Evolutionary conservation across 2,797 vertebrate genomes (phyloP).

Genomic region (Enteromius anoplus): DNA sequence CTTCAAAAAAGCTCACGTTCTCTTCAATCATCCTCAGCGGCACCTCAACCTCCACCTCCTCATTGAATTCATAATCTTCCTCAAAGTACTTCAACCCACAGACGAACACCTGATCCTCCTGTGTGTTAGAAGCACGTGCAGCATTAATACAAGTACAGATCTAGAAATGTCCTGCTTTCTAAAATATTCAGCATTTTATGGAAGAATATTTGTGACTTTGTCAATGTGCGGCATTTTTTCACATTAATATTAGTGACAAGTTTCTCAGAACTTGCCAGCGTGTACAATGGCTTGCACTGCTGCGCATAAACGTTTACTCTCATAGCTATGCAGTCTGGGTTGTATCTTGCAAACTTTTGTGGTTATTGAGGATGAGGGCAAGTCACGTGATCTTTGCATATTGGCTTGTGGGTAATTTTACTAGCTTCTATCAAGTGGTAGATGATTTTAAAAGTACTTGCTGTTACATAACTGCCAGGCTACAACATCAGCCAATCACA

Average conservation of each 20-base stretch:
- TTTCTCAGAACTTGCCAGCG: not conserved
- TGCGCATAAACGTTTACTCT: not conserved
- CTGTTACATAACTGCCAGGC: not conserved
- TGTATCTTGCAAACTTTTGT: not conserved
- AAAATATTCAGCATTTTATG: not conserved
- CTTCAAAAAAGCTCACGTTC: conserved; percentile 84
- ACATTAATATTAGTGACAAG: not conserved
- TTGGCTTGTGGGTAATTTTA: not conserved
- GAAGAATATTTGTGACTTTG: not conserved
- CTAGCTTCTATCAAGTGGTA: not conserved
- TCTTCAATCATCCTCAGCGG: conserved; percentile 83
- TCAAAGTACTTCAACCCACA: conserved; percentile 78
- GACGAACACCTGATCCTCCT: conserved; percentile 68
- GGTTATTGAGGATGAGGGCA: not conserved
- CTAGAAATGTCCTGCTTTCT: not conserved
- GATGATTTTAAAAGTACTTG: not conserved
- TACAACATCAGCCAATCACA: not conserved
- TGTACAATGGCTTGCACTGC: not conserved
- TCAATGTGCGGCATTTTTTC: not conserved
- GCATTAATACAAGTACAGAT: not conserved
- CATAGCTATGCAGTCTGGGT: not conserved
- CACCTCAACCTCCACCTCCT: conserved; percentile 61
- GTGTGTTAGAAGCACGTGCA: conserved; percentile 19
- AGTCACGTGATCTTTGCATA: not conserved
- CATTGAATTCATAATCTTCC: conserved; percentile 79